Evolutionary conservation across 1,140 invertebrate species (phyloP).

Genomic region (Rhagoletis pomonella): DNA sequence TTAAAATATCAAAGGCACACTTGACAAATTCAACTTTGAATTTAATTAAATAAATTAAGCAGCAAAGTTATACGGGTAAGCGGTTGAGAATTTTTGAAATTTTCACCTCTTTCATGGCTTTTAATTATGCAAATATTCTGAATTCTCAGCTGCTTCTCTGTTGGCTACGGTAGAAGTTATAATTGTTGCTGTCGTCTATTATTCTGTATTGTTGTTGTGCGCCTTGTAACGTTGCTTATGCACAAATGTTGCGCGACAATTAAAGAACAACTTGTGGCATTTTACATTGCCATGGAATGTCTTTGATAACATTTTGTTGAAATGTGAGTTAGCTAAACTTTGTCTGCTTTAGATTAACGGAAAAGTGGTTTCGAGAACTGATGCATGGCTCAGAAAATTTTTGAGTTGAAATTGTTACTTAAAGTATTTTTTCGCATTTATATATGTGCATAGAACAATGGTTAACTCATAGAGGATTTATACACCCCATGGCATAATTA

Average conservation of each 20-base stretch:
- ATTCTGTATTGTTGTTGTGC: not conserved
- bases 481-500: too few relatives aligned
- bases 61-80: not conserved
- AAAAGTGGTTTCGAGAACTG: not conserved
- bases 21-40: constrained; percentile 60
- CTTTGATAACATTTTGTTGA: constrained; percentile 36
- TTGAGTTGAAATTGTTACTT: not conserved
- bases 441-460: not conserved
- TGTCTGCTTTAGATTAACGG: not conserved
- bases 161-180: constrained; percentile 12
- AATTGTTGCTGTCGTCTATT: constrained; percentile 15
- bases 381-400: not conserved
- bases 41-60: constrained; percentile 51
- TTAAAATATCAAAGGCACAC: constrained; percentile 57
- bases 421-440: not conserved
- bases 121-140: constrained; percentile 70
- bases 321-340: constrained; percentile 14
- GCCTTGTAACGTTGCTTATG: constrained; percentile 46
- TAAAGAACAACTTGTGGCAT: constrained; percentile 53
- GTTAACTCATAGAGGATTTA: too few relatives aligned
- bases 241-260: constrained; percentile 53
- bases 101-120: constrained; percentile 62
- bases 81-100: constrained; percentile 55
- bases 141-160: constrained; percentile 63
- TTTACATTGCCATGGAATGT: constrained; percentile 22